Percentiles rank a stretch among this genome's conserved stretches.
Evolutionary conservation across 23 tunicate genomes (phyloP).

Genomic region (Corella eumyota): DNA sequence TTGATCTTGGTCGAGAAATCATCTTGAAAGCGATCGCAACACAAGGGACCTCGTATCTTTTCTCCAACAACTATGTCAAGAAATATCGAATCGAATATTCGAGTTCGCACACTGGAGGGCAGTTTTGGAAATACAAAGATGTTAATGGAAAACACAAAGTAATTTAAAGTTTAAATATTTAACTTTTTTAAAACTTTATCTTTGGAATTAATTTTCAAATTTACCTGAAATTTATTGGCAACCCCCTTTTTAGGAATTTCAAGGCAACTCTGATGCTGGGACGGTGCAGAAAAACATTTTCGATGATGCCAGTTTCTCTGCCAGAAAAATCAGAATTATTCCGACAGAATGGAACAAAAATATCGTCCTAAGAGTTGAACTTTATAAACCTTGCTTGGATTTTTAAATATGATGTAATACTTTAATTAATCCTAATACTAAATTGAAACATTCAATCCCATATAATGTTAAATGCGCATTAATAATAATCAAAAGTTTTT

Average conservation of each 20-base stretch:
- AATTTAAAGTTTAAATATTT: background rate
- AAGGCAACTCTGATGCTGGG: constrained; percentile 11
- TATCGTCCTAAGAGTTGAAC: constrained; percentile 14
- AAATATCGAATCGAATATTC: constrained; percentile 7
- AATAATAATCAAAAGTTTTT: no score
- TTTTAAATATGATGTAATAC: no score
- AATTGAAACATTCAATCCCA: no score
- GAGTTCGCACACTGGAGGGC: constrained; percentile 4
- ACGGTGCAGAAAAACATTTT: constrained; percentile 1
- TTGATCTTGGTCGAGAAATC: constrained; percentile 13
- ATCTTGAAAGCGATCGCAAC: constrained; percentile 12
- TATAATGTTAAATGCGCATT: no score
- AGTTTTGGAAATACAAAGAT: constrained; percentile 7
- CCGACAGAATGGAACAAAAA: constrained; percentile 9
- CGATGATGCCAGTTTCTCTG: background rate
- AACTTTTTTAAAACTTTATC: no score
- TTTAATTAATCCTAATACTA: no score
- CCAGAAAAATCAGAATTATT: constrained; percentile 5
- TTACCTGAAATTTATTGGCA: background rate
- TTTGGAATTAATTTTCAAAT: background rate
- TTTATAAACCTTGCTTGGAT: constrained; percentile 5
- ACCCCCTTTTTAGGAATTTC: constrained; percentile 7
- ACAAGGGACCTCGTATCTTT: constrained; percentile 14
- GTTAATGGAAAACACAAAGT: constrained; percentile 6
- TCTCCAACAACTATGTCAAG: constrained; percentile 2